Evolutionary conservation across 2,888 invertebrate genomes (phyloP).

Genomic region (Lymantria dispar): DNA sequence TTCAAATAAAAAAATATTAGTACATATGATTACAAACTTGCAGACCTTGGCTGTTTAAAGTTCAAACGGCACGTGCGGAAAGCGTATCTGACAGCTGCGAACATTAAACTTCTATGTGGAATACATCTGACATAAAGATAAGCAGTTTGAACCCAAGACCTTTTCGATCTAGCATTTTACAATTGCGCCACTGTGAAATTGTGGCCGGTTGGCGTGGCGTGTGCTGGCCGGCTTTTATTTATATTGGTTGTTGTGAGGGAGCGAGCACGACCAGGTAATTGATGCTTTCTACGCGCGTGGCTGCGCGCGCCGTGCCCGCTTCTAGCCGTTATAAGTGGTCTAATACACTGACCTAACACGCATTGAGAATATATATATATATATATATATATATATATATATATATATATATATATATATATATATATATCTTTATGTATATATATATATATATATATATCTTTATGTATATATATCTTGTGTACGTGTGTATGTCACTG

Average conservation of each 20-base stretch:
- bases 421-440: no score
- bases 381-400: no score
- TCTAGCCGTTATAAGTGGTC: constrained; percentile 53
- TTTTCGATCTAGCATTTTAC: constrained; percentile 75
- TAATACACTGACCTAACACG: constrained; percentile 47
- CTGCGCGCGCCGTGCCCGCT: constrained; percentile 41
- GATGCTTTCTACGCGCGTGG: constrained; percentile 71
- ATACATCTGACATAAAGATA: constrained; percentile 67
- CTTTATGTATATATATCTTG: no score
- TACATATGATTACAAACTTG: constrained; percentile 11
- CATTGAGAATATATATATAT: constrained; percentile 24
- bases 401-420: no score
- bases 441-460: no score
- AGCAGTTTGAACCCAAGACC: constrained; percentile 71
- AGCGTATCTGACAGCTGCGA: constrained; percentile 47
- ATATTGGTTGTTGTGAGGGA: constrained; percentile 76
- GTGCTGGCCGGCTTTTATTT: constrained; percentile 70
- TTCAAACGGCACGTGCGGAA: constrained; percentile 44
- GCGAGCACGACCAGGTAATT: constrained; percentile 79
- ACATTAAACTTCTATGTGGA: constrained; percentile 54
- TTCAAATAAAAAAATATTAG: no score
- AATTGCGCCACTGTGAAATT: constrained; percentile 74
- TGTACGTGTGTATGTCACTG: no score
- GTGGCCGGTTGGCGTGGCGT: constrained; percentile 60
- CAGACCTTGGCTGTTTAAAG: constrained; percentile 42